Evolutionary conservation across 2,888 invertebrate genomes (phyloP).

Genomic region (Lumbricus terrestris): DNA sequence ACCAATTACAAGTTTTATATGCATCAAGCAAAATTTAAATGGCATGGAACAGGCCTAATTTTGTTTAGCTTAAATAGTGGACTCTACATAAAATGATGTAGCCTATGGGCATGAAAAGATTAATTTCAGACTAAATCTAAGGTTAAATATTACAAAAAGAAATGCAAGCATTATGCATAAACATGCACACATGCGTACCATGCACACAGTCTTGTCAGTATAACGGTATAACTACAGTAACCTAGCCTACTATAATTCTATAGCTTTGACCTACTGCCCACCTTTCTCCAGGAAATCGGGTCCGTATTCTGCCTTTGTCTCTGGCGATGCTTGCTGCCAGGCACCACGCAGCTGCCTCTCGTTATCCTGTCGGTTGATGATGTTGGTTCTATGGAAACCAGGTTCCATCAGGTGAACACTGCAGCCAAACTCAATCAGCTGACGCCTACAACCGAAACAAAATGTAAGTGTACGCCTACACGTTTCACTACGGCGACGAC

Average conservation of each 20-base stretch:
- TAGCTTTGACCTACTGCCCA: slow-evolving; percentile 30
- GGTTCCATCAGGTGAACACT: slow-evolving; percentile 42
- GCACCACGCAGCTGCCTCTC: slow-evolving; percentile 40
- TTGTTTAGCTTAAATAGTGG: too few relatives aligned
- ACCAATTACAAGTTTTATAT: too few relatives aligned
- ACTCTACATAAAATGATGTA: not conserved
- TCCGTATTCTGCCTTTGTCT: slow-evolving; percentile 50
- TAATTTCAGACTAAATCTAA: not conserved
- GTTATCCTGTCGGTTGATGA: slow-evolving; percentile 34
- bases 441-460: slow-evolving; percentile 22
- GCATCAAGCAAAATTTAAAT: too few relatives aligned
- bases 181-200: too few relatives aligned
- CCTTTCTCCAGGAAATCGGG: slow-evolving; percentile 46
- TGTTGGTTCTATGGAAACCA: slow-evolving; percentile 41
- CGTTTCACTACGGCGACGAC: too few relatives aligned
- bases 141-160: not conserved
- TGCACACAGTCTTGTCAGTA: too few relatives aligned
- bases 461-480: not conserved
- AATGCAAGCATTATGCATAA: not conserved
- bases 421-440: slow-evolving; percentile 31
- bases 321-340: slow-evolving; percentile 42
- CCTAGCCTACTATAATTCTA: too few relatives aligned
- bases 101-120: not conserved
- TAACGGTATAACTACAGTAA: not conserved
- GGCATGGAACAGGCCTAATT: too few relatives aligned